These are phyloP conservation scores for Falco rusticolus DNA, from an alignment of 2,797 vertebrate species.

Conservation along the genomic window DNA sequence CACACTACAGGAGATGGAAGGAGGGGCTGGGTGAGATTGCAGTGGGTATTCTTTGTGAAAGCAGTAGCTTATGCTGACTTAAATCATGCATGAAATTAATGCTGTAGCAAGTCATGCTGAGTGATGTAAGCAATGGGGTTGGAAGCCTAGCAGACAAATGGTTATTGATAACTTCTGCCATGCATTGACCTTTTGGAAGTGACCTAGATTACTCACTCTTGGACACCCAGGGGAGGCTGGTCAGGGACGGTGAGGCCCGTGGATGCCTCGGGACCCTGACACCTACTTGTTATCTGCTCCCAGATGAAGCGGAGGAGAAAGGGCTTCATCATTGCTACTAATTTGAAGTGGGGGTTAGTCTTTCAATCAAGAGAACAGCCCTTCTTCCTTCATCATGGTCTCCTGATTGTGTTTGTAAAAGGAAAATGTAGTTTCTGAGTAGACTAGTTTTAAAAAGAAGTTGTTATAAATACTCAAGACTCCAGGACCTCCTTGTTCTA, in stretches of 20 bases:
- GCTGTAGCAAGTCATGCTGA: accelerated
- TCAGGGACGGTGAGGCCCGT: accelerated
- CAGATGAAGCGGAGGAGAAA: background rate
- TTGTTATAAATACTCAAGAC: background rate
- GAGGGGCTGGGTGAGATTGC: background rate
- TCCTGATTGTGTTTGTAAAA: background rate
- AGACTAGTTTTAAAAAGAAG: background rate
- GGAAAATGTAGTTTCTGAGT: background rate
- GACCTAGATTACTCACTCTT: background rate
- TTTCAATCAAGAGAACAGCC: background rate
- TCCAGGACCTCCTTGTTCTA: background rate
- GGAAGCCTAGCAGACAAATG: background rate
- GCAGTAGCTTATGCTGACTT: background rate
- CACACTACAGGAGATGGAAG: background rate
- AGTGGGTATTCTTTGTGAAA: background rate
- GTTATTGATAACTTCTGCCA: background rate
- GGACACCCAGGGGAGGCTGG: accelerated
- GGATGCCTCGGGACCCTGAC: background rate
- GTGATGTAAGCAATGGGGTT: background rate
- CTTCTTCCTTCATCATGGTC: background rate
- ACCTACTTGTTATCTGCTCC: background rate
- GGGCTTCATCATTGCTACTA: accelerated
- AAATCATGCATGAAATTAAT: background rate
- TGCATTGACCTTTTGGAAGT: background rate
- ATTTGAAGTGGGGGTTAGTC: background rate